Evolutionary conservation across 2,888 invertebrate genomes (phyloP).

Genomic region (Athalia circularis): DNA sequence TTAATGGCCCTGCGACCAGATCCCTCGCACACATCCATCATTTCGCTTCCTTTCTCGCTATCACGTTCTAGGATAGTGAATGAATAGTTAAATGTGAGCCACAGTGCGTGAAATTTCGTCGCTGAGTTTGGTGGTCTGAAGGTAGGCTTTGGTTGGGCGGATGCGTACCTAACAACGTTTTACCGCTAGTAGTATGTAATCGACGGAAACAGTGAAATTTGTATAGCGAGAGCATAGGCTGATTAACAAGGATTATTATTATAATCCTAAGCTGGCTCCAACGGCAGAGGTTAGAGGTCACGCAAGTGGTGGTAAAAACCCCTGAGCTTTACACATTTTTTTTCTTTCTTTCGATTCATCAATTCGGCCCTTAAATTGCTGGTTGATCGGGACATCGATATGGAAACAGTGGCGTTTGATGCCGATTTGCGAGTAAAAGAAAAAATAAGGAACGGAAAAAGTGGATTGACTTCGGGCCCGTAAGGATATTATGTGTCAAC

Average conservation of each 20-base stretch:
- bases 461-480: background rate
- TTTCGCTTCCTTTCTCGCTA: conserved; percentile 10
- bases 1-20: conserved; percentile 25
- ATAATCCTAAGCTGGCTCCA: conserved; percentile 14
- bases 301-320: conserved; percentile 1
- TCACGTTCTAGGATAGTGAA: conserved; percentile 2
- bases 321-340: background rate
- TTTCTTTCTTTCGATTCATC: too few relatives aligned
- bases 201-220: conserved; percentile 33
- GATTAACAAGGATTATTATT: conserved; percentile 20
- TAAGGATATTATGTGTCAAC: conserved; percentile 4
- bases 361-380: too few relatives aligned
- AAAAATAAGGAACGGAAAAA: background rate
- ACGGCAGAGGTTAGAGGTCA: background rate
- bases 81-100: conserved; percentile 20
- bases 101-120: conserved; percentile 31
- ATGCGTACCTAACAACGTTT: conserved; percentile 3
- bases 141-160: background rate
- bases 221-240: conserved; percentile 22
- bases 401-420: too few relatives aligned
- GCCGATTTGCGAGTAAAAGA: too few relatives aligned
- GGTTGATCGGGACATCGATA: too few relatives aligned
- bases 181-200: conserved; percentile 12
- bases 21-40: conserved; percentile 26
- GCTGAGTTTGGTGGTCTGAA: background rate